phyloP scores from a whole-genome alignment of 2,113 vertebrate species.

The Alethe diademata region DNA sequence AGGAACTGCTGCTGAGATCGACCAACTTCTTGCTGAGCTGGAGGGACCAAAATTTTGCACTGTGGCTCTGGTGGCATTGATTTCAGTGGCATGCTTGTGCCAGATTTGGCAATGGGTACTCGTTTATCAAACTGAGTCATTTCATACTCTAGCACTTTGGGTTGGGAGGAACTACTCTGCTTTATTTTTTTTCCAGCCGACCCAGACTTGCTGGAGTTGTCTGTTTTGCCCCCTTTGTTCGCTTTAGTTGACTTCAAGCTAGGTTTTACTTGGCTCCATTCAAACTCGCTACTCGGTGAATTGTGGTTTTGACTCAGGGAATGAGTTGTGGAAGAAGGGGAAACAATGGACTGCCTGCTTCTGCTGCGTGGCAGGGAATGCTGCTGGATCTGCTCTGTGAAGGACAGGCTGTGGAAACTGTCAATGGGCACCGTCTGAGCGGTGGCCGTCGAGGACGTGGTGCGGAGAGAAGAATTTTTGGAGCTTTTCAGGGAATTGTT shows the following conservation, averaged over 20 bases:
- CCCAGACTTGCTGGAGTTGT: constrained; percentile 78
- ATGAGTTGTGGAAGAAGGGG: constrained; percentile 91
- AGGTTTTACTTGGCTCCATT: constrained; percentile 93
- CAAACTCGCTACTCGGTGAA: constrained; percentile 89
- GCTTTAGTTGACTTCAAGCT: constrained; percentile 87
- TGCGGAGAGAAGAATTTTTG: constrained; percentile 94
- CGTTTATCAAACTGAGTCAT: constrained; percentile 96
- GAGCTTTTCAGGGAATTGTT: constrained; percentile 97
- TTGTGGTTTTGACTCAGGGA: constrained; percentile 85
- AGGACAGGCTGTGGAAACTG: constrained; percentile 90
- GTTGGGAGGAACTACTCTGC: constrained; percentile 79
- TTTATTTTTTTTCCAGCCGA: constrained; percentile 88
- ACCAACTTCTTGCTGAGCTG: constrained; percentile 80
- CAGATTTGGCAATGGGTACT: constrained; percentile 82
- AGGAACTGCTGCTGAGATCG: constrained; percentile 86
- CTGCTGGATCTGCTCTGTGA: constrained; percentile 96
- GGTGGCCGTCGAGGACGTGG: constrained; percentile 93
- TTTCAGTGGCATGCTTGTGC: constrained; percentile 75
- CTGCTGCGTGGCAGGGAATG: constrained; percentile 94
- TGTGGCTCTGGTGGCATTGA: constrained; percentile 74
- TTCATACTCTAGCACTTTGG: constrained; percentile 93
- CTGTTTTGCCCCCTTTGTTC: constrained; percentile 82
- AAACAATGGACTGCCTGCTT: constrained; percentile 94
- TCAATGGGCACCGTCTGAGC: constrained; percentile 97
- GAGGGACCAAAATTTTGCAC: constrained; percentile 84